Evolutionary conservation across 2,797 vertebrate genomes (phyloP).

Genomic region (Melanotaenia pygmaea): DNA sequence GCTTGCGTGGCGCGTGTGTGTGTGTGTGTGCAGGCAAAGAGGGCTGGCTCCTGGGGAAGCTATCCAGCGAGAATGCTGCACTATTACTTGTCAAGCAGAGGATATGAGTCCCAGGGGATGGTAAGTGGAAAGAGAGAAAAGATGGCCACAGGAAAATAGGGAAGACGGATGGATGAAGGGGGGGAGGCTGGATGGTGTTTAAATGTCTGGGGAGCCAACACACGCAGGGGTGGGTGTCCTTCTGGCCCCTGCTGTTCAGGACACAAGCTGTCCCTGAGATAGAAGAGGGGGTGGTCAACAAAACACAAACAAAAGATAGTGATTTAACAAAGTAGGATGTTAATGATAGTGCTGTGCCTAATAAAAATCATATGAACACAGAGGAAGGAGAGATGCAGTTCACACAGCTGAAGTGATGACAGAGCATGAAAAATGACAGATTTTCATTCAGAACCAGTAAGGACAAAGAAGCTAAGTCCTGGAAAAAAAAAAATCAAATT

Average conservation of each 20-base stretch:
- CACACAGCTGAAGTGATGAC: slow-evolving; percentile 21
- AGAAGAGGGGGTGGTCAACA: slow-evolving; percentile 51
- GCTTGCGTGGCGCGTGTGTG: too few relatives aligned
- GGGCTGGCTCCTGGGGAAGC: slow-evolving; percentile 64
- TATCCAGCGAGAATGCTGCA: slow-evolving; percentile 73
- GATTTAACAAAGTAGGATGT: slow-evolving; percentile 81
- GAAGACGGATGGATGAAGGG: slow-evolving; percentile 55
- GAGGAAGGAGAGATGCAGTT: slow-evolving; percentile 40
- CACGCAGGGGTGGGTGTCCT: slow-evolving; percentile 50
- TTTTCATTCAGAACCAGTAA: background rate
- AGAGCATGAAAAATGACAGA: background rate
- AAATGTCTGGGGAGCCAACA: slow-evolving; percentile 68
- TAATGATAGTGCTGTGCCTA: slow-evolving; percentile 69
- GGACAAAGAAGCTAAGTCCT: background rate
- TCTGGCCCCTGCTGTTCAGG: slow-evolving; percentile 69
- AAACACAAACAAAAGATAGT: slow-evolving; percentile 75
- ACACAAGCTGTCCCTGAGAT: slow-evolving; percentile 71
- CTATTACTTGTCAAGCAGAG: slow-evolving; percentile 82
- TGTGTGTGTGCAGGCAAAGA: slow-evolving; percentile 47
- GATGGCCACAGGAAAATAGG: slow-evolving; percentile 47
- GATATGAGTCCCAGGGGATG: slow-evolving; percentile 77
- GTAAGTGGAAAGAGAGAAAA: slow-evolving; percentile 55
- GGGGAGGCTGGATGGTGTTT: slow-evolving; percentile 54
- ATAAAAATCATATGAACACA: slow-evolving; percentile 64
- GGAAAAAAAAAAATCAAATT: background rate